Percentiles rank a stretch among this genome's conserved stretches.
These are phyloP conservation scores for Phaetusa simplex DNA, from an alignment of 2,113 vertebrate genomes.

Conservation along the genomic window DNA sequence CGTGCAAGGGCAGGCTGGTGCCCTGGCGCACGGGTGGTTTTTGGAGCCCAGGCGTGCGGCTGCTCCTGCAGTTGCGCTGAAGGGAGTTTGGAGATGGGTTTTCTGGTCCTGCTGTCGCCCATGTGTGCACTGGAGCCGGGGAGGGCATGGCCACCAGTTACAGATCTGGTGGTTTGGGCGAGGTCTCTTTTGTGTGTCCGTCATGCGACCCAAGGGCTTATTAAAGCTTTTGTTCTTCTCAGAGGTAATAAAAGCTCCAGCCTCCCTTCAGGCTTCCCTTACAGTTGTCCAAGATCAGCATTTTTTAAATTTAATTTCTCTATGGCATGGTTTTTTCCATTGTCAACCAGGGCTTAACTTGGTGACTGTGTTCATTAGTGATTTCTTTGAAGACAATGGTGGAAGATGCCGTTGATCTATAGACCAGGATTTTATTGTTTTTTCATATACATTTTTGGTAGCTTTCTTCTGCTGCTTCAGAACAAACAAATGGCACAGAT, in stretches of 20 bases:
- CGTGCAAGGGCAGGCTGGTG: not conserved
- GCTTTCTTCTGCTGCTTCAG: constrained; percentile 1
- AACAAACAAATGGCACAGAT: constrained; percentile 30
- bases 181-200: not conserved
- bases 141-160: not conserved
- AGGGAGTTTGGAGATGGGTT: not conserved
- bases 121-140: accelerated
- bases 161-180: not conserved
- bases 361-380: not conserved
- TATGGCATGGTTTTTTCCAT: not conserved
- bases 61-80: not conserved
- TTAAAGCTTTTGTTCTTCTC: not conserved
- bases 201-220: not conserved
- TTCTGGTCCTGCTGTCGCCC: not conserved
- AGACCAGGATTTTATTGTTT: not conserved
- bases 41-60: accelerated
- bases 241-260: not conserved
- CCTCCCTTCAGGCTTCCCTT: not conserved
- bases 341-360: not conserved
- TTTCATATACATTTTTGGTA: not conserved
- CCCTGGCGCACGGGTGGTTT: accelerated
- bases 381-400: not conserved
- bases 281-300: not conserved
- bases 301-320: not conserved
- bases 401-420: constrained; percentile 9